Percentiles rank a stretch among this genome's conserved stretches.
Conservation (phyloP, 1,140 invertebrate species). For the Babylonia areolata region DNA sequence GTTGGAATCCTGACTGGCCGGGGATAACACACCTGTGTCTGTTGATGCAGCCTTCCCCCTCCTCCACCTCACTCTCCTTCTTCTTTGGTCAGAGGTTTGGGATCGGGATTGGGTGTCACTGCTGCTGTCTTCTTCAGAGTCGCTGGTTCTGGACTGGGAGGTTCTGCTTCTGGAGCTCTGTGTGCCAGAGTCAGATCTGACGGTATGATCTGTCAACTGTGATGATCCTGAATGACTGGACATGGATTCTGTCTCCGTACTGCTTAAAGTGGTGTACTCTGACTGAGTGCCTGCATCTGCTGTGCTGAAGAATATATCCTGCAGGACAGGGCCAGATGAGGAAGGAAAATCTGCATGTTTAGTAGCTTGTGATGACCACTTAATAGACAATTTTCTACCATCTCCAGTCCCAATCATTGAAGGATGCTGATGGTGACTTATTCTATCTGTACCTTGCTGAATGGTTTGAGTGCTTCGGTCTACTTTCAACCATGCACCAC, state of each 20-base stretch:
- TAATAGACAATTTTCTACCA: too few species aligned
- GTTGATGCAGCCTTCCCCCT: too few species aligned
- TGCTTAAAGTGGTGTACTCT: neutral
- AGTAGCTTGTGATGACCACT: too few species aligned
- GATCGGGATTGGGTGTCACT: neutral
- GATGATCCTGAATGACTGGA: neutral
- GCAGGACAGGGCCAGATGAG: neutral
- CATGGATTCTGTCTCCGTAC: neutral
- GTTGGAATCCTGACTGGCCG: neutral
- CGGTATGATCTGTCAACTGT: too few species aligned
- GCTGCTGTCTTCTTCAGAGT: neutral
- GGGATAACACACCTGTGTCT: too few species aligned
- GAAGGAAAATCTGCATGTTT: neutral
- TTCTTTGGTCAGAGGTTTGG: neutral
- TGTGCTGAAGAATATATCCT: neutral
- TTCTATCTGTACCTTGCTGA: neutral
- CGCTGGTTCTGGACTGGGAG: neutral
- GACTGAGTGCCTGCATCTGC: neutral
- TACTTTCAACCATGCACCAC: neutral
- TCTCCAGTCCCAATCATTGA: too few species aligned
- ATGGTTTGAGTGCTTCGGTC: neutral
- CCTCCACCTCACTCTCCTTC: neutral
- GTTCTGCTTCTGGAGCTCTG: too few species aligned
- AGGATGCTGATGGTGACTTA: too few species aligned
- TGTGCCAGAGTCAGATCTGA: too few species aligned